phyloP scores from a whole-genome alignment of 2,113 vertebrate species.

The Seriola dumerili region DNA sequence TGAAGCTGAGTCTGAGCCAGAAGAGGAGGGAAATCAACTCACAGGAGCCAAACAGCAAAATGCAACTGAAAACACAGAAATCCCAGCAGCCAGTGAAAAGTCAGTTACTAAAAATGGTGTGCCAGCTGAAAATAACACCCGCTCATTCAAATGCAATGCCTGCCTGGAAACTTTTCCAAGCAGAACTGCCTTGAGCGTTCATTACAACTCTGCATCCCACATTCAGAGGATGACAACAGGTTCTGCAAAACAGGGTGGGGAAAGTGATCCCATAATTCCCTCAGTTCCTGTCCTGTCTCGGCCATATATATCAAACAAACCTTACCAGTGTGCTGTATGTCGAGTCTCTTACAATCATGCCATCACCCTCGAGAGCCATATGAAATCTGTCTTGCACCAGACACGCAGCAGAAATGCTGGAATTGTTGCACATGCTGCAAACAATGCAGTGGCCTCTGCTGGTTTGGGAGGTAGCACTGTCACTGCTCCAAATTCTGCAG shows the following conservation, averaged over 20 bases:
- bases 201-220: slow-evolving; percentile 92
- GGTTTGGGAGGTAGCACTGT: slow-evolving; percentile 52
- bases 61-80: slow-evolving; percentile 69
- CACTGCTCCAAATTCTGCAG: slow-evolving; percentile 58
- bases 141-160: slow-evolving; percentile 90
- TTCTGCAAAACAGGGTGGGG: slow-evolving; percentile 74
- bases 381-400: slow-evolving; percentile 93
- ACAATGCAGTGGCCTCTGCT: slow-evolving; percentile 52
- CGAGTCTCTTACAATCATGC: slow-evolving; percentile 94
- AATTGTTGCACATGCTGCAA: slow-evolving; percentile 66
- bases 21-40: slow-evolving; percentile 70
- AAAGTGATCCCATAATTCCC: slow-evolving; percentile 52
- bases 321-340: slow-evolving; percentile 92
- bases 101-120: slow-evolving; percentile 69
- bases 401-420: slow-evolving; percentile 88
- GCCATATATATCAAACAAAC: slow-evolving; percentile 87
- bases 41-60: slow-evolving; percentile 66
- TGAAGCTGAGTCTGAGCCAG: slow-evolving; percentile 59
- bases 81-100: slow-evolving; percentile 67
- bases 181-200: slow-evolving; percentile 90
- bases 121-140: slow-evolving; percentile 76
- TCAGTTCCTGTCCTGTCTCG: slow-evolving; percentile 59
- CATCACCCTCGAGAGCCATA: slow-evolving; percentile 93
- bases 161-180: slow-evolving; percentile 91
- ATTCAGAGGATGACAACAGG: slow-evolving; percentile 91